Percentiles rank a stretch among this genome's conserved stretches.
phyloP scores from a whole-genome alignment of 2,797 vertebrate species.

The Danio kyathit region DNA sequence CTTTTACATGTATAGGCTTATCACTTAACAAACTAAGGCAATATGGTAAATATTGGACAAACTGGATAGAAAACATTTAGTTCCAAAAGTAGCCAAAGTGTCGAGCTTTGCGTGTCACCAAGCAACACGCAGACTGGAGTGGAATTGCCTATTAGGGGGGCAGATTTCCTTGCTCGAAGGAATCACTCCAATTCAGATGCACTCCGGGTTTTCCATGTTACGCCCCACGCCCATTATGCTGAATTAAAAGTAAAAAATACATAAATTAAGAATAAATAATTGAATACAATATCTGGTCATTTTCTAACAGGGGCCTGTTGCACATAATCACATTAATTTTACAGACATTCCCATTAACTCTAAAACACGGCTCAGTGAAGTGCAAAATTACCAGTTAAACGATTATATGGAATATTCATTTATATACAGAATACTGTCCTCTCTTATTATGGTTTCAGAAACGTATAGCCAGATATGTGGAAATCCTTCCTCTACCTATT shows the following conservation, averaged over 20 bases:
- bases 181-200: background rate
- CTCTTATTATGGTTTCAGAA: too few relatives aligned
- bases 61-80: background rate
- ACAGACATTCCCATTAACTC: too few relatives aligned
- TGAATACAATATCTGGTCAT: too few relatives aligned
- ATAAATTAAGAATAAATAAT: background rate
- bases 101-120: background rate
- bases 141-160: background rate
- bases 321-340: too few relatives aligned
- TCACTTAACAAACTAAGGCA: background rate
- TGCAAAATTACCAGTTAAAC: too few relatives aligned
- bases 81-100: background rate
- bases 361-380: too few relatives aligned
- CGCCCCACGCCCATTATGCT: background rate
- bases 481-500: background rate
- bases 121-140: background rate
- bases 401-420: too few relatives aligned
- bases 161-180: background rate
- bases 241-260: background rate
- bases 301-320: too few relatives aligned
- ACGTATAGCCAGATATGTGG: too few relatives aligned
- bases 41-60: background rate
- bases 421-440: too few relatives aligned
- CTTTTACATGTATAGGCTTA: background rate
- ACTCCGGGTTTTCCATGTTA: conserved; percentile 2